Percentiles rank a stretch among this genome's conserved stretches.
phyloP scores from a whole-genome alignment of 1,140 invertebrate genomes.

The Monomorium pharaonis region DNA sequence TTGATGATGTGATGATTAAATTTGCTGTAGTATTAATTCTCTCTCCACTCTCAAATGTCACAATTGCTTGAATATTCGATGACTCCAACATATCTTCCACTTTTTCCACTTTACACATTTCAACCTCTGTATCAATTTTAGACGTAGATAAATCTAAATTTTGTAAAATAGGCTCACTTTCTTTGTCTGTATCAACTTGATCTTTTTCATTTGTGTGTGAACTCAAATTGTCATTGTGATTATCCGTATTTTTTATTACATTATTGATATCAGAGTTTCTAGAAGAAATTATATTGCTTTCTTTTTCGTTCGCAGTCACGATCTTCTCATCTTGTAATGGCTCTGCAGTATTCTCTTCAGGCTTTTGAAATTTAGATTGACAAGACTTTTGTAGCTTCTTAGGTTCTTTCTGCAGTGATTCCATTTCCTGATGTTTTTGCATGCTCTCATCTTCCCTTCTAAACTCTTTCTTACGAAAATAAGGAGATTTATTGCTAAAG shows the following conservation, averaged over 20 bases:
- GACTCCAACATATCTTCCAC: not conserved
- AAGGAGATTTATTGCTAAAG: slow-evolving; percentile 67
- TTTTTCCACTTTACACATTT: not conserved
- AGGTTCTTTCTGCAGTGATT: not conserved
- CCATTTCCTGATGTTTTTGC: slow-evolving; percentile 29
- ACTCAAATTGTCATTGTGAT: not conserved
- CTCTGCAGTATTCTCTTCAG: slow-evolving; percentile 51
- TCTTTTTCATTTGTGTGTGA: not conserved
- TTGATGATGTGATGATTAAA: not conserved
- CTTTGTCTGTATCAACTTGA: not conserved
- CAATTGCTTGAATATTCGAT: not conserved
- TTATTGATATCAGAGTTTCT: not conserved
- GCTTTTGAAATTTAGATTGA: slow-evolving; percentile 54
- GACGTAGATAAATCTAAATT: not conserved
- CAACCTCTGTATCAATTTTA: slow-evolving; percentile 23
- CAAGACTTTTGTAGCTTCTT: slow-evolving; percentile 58
- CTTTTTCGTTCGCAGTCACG: not conserved
- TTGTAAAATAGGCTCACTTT: not conserved
- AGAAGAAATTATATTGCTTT: slow-evolving; percentile 43
- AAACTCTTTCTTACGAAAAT: slow-evolving; percentile 68
- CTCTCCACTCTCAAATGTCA: not conserved
- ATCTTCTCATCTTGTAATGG: slow-evolving; percentile 42
- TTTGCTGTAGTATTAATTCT: not conserved
- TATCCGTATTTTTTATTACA: not conserved
- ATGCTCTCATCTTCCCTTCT: slow-evolving; percentile 54